Conservation (phyloP, 2,888 invertebrate genomes). For the Cryptophagus acutangulus region DNA sequence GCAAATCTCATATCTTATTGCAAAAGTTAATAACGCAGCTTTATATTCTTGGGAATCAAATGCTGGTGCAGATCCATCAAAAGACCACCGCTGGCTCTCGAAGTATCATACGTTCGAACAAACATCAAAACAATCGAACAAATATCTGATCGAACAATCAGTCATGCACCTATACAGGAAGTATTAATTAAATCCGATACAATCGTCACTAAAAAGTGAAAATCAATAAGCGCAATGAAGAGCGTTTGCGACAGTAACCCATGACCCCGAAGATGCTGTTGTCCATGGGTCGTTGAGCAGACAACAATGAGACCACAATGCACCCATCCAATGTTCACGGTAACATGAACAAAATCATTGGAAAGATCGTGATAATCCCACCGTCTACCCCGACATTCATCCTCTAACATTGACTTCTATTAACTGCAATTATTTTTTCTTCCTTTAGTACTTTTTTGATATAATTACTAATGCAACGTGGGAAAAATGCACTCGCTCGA, state of each 20-base stretch:
- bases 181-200: too few species aligned
- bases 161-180: constrained; percentile 11
- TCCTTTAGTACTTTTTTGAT: background rate
- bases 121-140: constrained; percentile 20
- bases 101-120: constrained; percentile 19
- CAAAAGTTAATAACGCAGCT: constrained; percentile 18
- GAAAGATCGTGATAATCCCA: constrained; percentile 25
- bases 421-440: background rate
- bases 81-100: constrained; percentile 20
- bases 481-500: constrained; percentile 5
- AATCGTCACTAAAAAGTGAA: constrained; percentile 2
- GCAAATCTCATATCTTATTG: constrained; percentile 12
- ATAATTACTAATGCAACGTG: constrained; percentile 5
- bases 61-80: constrained; percentile 18
- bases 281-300: constrained; percentile 39
- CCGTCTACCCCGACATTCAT: background rate
- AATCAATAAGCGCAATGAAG: constrained; percentile 3
- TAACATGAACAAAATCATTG: constrained; percentile 26
- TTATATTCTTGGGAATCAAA: constrained; percentile 17
- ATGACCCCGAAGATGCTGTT: constrained; percentile 27
- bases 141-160: constrained; percentile 12
- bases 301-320: constrained; percentile 37
- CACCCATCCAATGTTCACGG: constrained; percentile 27
- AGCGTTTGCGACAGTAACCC: constrained; percentile 20
- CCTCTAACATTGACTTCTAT: constrained; percentile 5